Base-by-base conservation (phyloP, 2,797 vertebrate genomes). In the Lycodopsis pacificus region DNA sequence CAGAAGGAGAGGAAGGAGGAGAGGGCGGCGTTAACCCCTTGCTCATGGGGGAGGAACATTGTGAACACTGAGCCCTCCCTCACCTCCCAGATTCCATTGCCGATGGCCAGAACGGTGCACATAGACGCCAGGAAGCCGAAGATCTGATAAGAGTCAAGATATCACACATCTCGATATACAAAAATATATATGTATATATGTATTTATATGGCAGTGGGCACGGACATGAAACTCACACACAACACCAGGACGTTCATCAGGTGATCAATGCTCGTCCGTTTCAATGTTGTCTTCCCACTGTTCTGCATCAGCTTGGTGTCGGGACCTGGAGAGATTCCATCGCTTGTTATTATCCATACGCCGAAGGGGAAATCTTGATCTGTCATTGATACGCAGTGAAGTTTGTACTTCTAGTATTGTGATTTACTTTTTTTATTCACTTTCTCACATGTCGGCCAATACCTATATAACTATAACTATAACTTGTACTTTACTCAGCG, bases 291-390 rank as follows among this genome's bases (percentile, higher is more conserved):
- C 89, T 94, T 97, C 34, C 97, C 98, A 2, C 96, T 96, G 92
- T 99, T 99, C 92, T 99, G 97, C 97, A 99, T 99, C 78, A 99
- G 93, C 85, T 99, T 99, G 1, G 97, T 98, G 90, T 99, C 97
- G n/a, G 96, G 97, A 70, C 98, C 98, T 99, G 88, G 25, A 82
- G 75, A 85, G 14, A 38, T 90, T 88, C 64, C 63, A 27, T 67
- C 3, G 3, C 3, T n/a, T 2, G 48, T 14, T 68, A 32, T 86
- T 48, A 36, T 2, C n/a, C 19, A 27, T 2, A 27, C 19, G 48
- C 5, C 30, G 17, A 40, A 9, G 10, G 1, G 5, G 12, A 48
- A 32, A 7, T 54, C 17, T 56, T 36, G 22, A 71, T 42, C 10
- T 17, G 8, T 38, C 12, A 65, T 44, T 9, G 25, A 46, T 27